phyloP scores from a whole-genome alignment of 2,888 invertebrate species.

The Andricus quercusramuli region DNA sequence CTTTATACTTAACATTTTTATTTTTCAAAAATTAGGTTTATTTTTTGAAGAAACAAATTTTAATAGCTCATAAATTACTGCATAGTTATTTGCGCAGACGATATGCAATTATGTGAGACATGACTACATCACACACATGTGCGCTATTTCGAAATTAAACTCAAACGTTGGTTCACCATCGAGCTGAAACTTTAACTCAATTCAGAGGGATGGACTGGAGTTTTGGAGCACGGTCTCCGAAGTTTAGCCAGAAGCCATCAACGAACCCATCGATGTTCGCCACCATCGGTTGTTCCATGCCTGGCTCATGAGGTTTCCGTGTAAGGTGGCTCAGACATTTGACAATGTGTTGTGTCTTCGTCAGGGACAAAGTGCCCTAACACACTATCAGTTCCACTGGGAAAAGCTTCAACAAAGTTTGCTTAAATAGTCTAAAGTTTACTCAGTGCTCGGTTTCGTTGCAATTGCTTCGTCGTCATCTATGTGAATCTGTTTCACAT shows the following conservation, averaged over 20 bases:
- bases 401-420: slow-evolving; percentile 15
- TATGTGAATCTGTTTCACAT: slow-evolving; percentile 1
- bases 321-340: slow-evolving; percentile 45
- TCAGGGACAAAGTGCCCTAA: slow-evolving; percentile 33
- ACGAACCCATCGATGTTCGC: slow-evolving; percentile 64
- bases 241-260: slow-evolving; percentile 71
- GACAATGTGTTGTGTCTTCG: slow-evolving; percentile 40
- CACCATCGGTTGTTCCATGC: slow-evolving; percentile 56
- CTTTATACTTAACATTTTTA: too few species aligned
- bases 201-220: slow-evolving; percentile 53
- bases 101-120: background rate
- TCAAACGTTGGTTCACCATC: slow-evolving; percentile 53
- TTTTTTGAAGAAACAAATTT: background rate
- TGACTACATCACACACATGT: background rate
- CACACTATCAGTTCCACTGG: slow-evolving; percentile 21
- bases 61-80: background rate
- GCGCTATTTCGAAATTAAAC: slow-evolving; percentile 64
- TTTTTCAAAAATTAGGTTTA: background rate
- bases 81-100: slow-evolving; percentile 47
- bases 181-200: slow-evolving; percentile 65
- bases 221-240: slow-evolving; percentile 55
- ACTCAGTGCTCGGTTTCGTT: slow-evolving; percentile 12
- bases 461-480: slow-evolving; percentile 10
- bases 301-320: slow-evolving; percentile 44
- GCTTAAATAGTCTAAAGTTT: slow-evolving; percentile 35